Evolutionary conservation across 2,113 vertebrate species (phyloP).

Genomic region (Calypte anna): DNA sequence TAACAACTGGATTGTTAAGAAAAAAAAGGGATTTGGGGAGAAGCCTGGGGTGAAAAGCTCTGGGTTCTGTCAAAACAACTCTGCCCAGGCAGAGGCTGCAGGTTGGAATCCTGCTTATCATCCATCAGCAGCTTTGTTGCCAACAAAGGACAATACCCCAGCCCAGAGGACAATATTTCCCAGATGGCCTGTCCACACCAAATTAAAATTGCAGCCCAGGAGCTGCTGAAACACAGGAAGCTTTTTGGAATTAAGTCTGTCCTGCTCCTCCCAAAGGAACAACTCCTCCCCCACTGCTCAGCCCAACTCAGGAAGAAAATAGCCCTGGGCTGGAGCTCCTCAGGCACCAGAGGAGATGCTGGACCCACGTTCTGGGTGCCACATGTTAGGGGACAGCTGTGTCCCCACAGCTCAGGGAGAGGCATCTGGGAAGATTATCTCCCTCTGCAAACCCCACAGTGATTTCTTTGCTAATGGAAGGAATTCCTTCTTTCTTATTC

Average conservation of each 20-base stretch:
- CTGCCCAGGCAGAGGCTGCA: not conserved
- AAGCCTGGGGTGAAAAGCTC: not conserved
- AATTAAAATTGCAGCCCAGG: not conserved
- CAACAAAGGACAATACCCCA: not conserved
- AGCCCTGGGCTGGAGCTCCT: not conserved
- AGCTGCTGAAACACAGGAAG: slow-evolving; percentile 41
- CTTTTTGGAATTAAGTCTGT: not conserved
- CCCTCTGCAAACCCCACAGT: too few species aligned
- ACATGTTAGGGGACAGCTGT: too few species aligned
- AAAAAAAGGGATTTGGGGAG: not conserved
- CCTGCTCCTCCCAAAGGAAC: not conserved
- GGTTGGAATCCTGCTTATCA: not conserved
- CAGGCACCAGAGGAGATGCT: not conserved
- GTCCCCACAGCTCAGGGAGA: too few species aligned
- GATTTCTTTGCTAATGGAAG: too few species aligned
- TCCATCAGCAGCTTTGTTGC: not conserved
- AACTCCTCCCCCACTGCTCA: not conserved
- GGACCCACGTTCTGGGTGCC: too few species aligned
- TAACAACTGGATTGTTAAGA: not conserved
- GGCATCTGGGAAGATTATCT: too few species aligned
- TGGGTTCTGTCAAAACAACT: not conserved
- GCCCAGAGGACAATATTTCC: not conserved
- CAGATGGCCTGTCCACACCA: not conserved
- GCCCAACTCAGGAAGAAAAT: not conserved
- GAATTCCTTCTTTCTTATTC: too few species aligned